Evolutionary conservation across 2,888 invertebrate species (phyloP).

Genomic region (Portevinia maculata): DNA sequence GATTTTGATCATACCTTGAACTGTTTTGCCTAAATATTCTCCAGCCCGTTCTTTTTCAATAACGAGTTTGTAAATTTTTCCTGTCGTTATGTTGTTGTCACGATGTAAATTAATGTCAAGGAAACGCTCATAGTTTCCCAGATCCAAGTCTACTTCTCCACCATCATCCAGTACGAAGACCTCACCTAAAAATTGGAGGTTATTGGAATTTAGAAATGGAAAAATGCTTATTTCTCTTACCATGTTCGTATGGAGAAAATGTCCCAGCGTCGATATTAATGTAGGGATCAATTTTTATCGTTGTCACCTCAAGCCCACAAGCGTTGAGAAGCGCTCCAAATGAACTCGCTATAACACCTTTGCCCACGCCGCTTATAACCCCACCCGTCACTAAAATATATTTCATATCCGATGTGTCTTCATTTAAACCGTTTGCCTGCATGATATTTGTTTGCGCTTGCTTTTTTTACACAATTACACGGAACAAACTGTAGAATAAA

Average conservation of each 20-base stretch:
- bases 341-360: conserved; percentile 97
- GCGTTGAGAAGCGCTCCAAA: conserved; percentile 98
- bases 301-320: conserved; percentile 97
- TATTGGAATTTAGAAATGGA: too few relatives aligned
- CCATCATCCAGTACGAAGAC: conserved; percentile 99
- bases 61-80: conserved; percentile 98
- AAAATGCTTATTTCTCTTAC: conserved; percentile 86
- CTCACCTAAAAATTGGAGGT: conserved; percentile 88
- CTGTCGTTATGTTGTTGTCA: conserved; percentile 99
- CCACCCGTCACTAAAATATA: conserved; percentile 99
- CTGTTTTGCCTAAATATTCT: conserved; percentile 99
- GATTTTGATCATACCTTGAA: conserved; percentile 89
- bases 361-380: conserved; percentile 99
- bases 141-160: conserved; percentile 99
- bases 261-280: conserved; percentile 99
- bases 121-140: conserved; percentile 99
- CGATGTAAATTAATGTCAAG: conserved; percentile 96
- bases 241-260: conserved; percentile 99
- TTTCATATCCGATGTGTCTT: conserved; percentile 87
- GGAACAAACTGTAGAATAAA: too few relatives aligned
- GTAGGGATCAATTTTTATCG: conserved; percentile 99
- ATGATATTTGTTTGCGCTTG: conserved; percentile 12
- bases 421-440: conserved; percentile 12
- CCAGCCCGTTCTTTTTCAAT: conserved; percentile 97
- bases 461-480: too few relatives aligned